These are phyloP conservation scores for Sitophilus oryzae DNA, from an alignment of 1,140 invertebrate species.

Conservation along the genomic window DNA sequence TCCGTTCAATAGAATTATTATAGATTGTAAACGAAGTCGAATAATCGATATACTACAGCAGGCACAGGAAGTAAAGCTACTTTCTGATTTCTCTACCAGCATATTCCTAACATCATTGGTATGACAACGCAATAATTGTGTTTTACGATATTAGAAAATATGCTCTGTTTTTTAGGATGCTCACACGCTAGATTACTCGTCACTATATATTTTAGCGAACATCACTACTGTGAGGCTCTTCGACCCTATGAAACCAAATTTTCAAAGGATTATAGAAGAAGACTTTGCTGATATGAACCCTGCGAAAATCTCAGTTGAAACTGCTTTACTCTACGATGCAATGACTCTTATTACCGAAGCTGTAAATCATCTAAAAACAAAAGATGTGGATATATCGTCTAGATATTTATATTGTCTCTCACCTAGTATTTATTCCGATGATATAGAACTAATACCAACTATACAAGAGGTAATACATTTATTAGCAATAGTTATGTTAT, in stretches of 20 bases:
- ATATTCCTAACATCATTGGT: slow-evolving; percentile 53
- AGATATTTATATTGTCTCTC: neutral
- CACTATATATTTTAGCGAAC: slow-evolving; percentile 56
- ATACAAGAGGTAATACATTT: slow-evolving; percentile 14
- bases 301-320: slow-evolving; percentile 54
- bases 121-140: slow-evolving; percentile 36
- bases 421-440: neutral
- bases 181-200: slow-evolving; percentile 31
- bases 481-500: too few species aligned
- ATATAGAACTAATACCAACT: slow-evolving; percentile 4
- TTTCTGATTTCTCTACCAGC: slow-evolving; percentile 60
- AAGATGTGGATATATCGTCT: neutral
- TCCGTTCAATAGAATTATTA: slow-evolving; percentile 65
- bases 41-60: slow-evolving; percentile 63
- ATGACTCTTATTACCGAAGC: slow-evolving; percentile 56
- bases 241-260: slow-evolving; percentile 45
- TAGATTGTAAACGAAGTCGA: slow-evolving; percentile 68
- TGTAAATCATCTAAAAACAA: slow-evolving; percentile 9
- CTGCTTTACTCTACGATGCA: slow-evolving; percentile 70
- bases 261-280: slow-evolving; percentile 1
- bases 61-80: slow-evolving; percentile 73
- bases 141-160: too few species aligned
- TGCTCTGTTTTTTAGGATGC: slow-evolving; percentile 40
- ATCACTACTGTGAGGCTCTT: slow-evolving; percentile 57
- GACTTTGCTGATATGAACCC: slow-evolving; percentile 32